Evolutionary conservation across 1,140 invertebrate species (phyloP).

Genomic region (Brachionus rotundiformis): DNA sequence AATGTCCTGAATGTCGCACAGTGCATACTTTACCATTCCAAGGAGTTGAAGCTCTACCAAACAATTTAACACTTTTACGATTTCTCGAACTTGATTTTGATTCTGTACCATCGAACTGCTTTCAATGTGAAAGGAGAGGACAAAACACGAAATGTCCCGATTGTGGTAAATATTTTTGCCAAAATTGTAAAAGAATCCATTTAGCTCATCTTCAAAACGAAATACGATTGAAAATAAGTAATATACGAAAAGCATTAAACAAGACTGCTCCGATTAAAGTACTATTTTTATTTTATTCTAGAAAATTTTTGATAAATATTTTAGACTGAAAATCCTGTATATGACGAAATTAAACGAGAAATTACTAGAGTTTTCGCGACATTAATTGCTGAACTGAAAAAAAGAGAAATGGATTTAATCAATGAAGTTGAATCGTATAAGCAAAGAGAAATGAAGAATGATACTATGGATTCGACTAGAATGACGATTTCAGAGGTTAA

Average conservation of each 20-base stretch:
- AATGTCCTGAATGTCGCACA: constrained; percentile 96
- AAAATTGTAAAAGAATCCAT: constrained; percentile 44
- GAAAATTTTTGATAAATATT: constrained; percentile 63
- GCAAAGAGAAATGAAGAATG: constrained; percentile 77
- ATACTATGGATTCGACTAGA: constrained; percentile 73
- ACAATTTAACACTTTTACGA: constrained; percentile 25
- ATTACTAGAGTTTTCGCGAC: constrained; percentile 86
- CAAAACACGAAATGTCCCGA: constrained; percentile 35
- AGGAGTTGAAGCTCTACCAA: constrained; percentile 75
- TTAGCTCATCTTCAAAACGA: constrained; percentile 15
- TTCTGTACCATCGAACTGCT: background rate
- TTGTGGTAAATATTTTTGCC: constrained; percentile 27
- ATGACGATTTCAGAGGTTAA: constrained; percentile 71
- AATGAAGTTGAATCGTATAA: constrained; percentile 85
- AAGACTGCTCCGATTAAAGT: background rate
- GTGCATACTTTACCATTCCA: constrained; percentile 92
- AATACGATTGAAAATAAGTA: background rate
- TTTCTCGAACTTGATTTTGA: constrained; percentile 21
- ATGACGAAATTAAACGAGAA: constrained; percentile 80
- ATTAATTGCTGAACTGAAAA: constrained; percentile 81
- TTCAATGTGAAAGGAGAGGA: background rate
- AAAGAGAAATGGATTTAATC: constrained; percentile 81
- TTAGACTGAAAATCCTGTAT: constrained; percentile 83
- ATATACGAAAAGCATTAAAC: background rate
- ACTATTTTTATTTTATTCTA: background rate